Conservation (phyloP, 1,140 invertebrate genomes). For the Drosophila kurseongensis region DNA sequence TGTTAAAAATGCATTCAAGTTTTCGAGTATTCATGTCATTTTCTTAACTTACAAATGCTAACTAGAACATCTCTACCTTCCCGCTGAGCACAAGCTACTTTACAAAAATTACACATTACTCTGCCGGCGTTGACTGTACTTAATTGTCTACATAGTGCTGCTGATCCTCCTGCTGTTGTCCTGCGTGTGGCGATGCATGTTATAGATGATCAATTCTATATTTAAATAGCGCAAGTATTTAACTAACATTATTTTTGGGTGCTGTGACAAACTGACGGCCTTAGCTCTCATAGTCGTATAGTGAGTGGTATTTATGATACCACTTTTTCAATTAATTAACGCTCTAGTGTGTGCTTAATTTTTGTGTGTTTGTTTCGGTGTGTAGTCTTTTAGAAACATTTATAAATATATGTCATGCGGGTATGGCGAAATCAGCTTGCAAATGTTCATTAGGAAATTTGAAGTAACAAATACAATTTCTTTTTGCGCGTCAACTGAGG, state of each 20-base stretch:
- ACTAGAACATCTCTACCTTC: constrained; percentile 55
- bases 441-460: constrained; percentile 59
- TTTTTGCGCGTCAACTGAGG: constrained; percentile 45
- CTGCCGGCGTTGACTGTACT: constrained; percentile 40
- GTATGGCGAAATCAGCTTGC: constrained; percentile 35
- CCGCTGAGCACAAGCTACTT: constrained; percentile 66
- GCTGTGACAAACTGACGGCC: constrained; percentile 69
- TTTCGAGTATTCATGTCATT: constrained; percentile 79
- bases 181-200: constrained; percentile 1
- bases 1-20: constrained; percentile 75
- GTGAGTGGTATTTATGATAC: constrained; percentile 28
- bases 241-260: constrained; percentile 68
- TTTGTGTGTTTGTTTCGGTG: constrained; percentile 39
- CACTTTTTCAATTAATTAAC: constrained; percentile 64
- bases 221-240: constrained; percentile 46
- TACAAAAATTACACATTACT: constrained; percentile 75
- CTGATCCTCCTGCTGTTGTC: not conserved
- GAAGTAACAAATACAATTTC: constrained; percentile 68
- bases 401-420: constrained; percentile 51
- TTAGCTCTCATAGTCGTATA: constrained; percentile 44
- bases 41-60: constrained; percentile 73
- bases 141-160: constrained; percentile 29
- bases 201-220: constrained; percentile 29
- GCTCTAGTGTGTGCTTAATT: constrained; percentile 46
- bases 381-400: constrained; percentile 66